Percentiles rank a stretch among this genome's conserved stretches.
These are phyloP conservation scores for Stegophylla sp. DNA, from an alignment of 2,888 invertebrate species.

Conservation along the genomic window DNA sequence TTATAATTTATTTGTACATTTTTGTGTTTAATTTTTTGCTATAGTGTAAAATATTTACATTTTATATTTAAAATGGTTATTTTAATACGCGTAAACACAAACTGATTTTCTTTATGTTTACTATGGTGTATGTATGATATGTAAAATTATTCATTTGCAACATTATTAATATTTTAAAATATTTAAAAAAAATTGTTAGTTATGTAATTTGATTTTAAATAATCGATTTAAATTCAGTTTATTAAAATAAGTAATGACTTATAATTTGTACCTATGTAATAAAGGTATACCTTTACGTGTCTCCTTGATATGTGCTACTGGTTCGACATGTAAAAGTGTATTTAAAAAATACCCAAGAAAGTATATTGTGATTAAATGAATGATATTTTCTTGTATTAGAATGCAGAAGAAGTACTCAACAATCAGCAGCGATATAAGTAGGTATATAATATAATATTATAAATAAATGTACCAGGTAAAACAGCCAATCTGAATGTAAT, in stretches of 20 bases:
- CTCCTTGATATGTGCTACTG: no score
- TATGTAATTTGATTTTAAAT: conserved; percentile 26
- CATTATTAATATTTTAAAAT: conserved; percentile 46
- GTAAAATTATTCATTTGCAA: conserved; percentile 48
- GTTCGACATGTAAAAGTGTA: no score
- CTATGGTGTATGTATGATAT: background rate
- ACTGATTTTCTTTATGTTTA: conserved; percentile 4
- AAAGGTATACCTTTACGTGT: no score
- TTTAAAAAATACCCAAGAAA: no score
- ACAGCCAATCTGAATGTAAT: no score
- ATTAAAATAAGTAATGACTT: background rate
- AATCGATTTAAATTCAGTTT: conserved; percentile 46
- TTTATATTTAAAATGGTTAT: conserved; percentile 8
- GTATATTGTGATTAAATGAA: no score
- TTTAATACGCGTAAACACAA: conserved; percentile 36
- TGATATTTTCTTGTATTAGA: no score
- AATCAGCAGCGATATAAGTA: no score
- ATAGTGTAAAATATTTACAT: conserved; percentile 20
- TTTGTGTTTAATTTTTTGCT: background rate
- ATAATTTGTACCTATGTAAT: background rate
- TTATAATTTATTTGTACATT: background rate
- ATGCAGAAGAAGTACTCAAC: no score
- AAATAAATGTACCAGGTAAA: no score
- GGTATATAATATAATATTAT: no score
- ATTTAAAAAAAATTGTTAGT: conserved; percentile 29